Percentiles rank a stretch among this genome's conserved stretches.
Conservation (phyloP, 1,140 invertebrate species). For the Sitobion miscanthi region DNA sequence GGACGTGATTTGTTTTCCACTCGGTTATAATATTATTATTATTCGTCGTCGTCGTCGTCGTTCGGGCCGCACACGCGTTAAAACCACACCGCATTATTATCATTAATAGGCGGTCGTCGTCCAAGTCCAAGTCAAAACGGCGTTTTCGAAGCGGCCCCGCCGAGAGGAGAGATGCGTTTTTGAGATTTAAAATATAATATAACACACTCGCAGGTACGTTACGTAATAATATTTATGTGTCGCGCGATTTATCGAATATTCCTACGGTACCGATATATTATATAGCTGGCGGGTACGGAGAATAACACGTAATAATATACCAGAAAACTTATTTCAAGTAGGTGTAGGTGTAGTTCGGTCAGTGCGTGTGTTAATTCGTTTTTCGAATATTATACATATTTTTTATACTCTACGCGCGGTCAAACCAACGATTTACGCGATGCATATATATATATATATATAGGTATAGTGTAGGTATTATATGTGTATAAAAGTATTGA, state of each 20-base stretch:
- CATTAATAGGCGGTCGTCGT: neutral
- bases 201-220: neutral
- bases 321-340: neutral
- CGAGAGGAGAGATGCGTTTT: neutral
- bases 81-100: neutral
- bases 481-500: neutral
- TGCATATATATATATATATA: too few species aligned
- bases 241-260: too few species aligned
- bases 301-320: neutral
- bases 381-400: neutral
- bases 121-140: neutral
- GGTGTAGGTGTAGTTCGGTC: neutral
- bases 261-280: too few species aligned
- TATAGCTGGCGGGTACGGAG: too few species aligned
- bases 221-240: too few species aligned
- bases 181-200: neutral
- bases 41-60: neutral
- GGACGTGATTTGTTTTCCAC: constrained; percentile 47
- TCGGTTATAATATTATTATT: neutral
- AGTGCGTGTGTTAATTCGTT: neutral
- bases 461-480: too few species aligned
- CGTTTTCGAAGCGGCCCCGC: neutral
- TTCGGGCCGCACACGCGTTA: neutral
- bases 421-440: neutral
- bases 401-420: neutral